Percentiles rank a stretch among this genome's conserved stretches.
Conservation (phyloP, 2,888 invertebrate genomes). For the Leucophora obtusa region DNA sequence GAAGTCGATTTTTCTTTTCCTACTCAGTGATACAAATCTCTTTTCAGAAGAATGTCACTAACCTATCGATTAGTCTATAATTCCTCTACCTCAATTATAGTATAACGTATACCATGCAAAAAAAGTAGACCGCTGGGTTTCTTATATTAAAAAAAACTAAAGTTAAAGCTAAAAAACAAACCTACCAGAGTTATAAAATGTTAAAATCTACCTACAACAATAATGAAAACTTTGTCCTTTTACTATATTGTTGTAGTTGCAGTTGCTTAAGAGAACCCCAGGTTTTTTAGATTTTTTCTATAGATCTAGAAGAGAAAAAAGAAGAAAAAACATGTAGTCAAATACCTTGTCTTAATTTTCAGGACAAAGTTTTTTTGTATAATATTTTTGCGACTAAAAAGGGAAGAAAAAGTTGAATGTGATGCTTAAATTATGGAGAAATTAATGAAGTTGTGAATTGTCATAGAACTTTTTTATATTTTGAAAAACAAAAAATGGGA, state of each 20-base stretch:
- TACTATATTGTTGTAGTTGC: neutral
- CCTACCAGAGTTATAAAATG: slow-evolving; percentile 13
- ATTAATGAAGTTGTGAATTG: slow-evolving; percentile 34
- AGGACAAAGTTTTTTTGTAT: slow-evolving; percentile 36
- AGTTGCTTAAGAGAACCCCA: slow-evolving; percentile 13
- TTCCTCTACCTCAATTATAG: neutral
- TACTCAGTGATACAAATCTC: too few species aligned
- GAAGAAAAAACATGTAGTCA: slow-evolving; percentile 11
- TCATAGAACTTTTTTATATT: neutral
- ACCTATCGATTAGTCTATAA: neutral
- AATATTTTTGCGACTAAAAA: slow-evolving; percentile 16
- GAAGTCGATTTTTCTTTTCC: too few species aligned
- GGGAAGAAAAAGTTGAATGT: neutral
- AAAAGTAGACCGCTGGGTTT: slow-evolving; percentile 29
- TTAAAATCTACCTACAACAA: slow-evolving; percentile 17
- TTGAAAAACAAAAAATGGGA: neutral
- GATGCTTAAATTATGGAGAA: slow-evolving; percentile 6
- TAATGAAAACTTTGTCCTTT: slow-evolving; percentile 29
- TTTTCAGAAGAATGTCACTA: too few species aligned
- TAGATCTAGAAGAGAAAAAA: slow-evolving; percentile 8
- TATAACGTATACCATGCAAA: neutral
- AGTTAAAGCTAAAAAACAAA: slow-evolving; percentile 12
- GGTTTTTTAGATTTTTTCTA: slow-evolving; percentile 2
- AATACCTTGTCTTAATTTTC: slow-evolving; percentile 37
- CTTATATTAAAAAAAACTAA: slow-evolving; percentile 25